Conservation (phyloP, 2,888 invertebrate species). For the Ganaspis brasiliensis region DNA sequence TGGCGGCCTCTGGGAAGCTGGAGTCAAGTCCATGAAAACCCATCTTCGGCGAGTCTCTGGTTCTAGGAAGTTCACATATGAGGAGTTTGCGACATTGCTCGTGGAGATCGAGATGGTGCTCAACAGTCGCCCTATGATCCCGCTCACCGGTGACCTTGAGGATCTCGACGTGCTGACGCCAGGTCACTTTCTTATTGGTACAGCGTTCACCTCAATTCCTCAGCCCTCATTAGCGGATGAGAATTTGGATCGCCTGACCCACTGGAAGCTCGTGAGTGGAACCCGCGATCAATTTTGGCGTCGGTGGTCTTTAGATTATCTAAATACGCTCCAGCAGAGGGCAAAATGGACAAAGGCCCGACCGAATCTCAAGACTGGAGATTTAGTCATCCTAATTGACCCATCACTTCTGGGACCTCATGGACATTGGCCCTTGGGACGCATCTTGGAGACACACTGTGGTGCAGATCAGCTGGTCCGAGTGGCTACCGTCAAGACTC, state of each 20-base stretch:
- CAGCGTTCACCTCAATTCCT: slow-evolving; percentile 34
- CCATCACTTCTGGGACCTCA: slow-evolving; percentile 46
- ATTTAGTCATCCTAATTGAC: slow-evolving; percentile 56
- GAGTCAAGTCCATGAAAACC: too few species aligned
- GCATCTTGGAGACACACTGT: slow-evolving; percentile 54
- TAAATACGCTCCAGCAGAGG: slow-evolving; percentile 47
- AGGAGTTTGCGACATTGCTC: too few species aligned
- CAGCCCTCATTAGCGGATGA: slow-evolving; percentile 11
- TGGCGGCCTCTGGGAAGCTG: too few species aligned
- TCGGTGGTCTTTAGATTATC: slow-evolving; percentile 48
- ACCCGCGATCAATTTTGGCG: slow-evolving; percentile 44
- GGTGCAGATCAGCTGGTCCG: slow-evolving; percentile 55
- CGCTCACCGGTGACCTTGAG: too few species aligned
- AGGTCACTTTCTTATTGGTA: slow-evolving; percentile 47
- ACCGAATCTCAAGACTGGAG: slow-evolving; percentile 35
- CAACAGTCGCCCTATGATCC: too few species aligned
- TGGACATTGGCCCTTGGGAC: slow-evolving; percentile 57
- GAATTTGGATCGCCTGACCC: slow-evolving; percentile 41
- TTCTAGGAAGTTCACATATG: too few species aligned
- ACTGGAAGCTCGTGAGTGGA: slow-evolving; percentile 44
- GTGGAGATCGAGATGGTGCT: too few species aligned
- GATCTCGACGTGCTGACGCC: too few species aligned
- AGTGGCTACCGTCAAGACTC: slow-evolving; percentile 50
- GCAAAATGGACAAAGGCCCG: slow-evolving; percentile 42
- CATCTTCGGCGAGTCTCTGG: slow-evolving; percentile 10